A percentile compares a stretch with the other conserved stretches of the same genome.
phyloP scores from a whole-genome alignment of 2,113 vertebrate genomes.

The Cygnus atratus region DNA sequence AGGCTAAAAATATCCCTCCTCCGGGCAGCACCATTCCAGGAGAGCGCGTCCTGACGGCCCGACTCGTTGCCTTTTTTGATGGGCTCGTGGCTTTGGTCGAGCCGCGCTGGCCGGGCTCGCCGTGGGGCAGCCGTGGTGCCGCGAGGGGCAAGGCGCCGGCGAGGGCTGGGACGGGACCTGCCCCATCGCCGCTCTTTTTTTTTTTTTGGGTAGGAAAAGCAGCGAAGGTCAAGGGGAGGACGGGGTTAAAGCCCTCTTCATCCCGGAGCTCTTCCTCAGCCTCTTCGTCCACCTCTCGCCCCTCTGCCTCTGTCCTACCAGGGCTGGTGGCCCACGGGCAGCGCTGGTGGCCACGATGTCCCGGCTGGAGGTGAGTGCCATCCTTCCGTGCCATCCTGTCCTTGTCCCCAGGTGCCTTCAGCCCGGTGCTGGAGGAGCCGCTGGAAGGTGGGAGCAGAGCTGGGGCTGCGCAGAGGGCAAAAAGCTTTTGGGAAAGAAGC shows the following conservation, averaged over 20 bases:
- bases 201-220: not conserved
- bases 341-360: not conserved
- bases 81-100: not conserved
- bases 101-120: accelerated
- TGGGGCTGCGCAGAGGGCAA: not conserved
- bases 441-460: no score
- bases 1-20: slow-evolving; percentile 19
- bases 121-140: not conserved
- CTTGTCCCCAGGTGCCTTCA: not conserved
- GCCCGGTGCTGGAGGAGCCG: not conserved
- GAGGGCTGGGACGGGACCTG: not conserved
- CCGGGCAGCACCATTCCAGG: not conserved
- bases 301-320: not conserved
- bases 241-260: not conserved
- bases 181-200: not conserved
- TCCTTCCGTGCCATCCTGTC: not conserved
- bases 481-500: not conserved
- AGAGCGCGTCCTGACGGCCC: not conserved
- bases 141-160: no score
- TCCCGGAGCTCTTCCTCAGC: not conserved
- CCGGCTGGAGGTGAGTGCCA: not conserved
- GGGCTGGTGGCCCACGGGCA: not conserved
- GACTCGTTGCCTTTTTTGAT: slow-evolving; percentile 26
- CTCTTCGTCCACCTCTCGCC: not conserved
- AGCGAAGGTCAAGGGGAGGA: not conserved